Conservation (phyloP, 2,888 invertebrate genomes). For the Cabera pusaria region DNA sequence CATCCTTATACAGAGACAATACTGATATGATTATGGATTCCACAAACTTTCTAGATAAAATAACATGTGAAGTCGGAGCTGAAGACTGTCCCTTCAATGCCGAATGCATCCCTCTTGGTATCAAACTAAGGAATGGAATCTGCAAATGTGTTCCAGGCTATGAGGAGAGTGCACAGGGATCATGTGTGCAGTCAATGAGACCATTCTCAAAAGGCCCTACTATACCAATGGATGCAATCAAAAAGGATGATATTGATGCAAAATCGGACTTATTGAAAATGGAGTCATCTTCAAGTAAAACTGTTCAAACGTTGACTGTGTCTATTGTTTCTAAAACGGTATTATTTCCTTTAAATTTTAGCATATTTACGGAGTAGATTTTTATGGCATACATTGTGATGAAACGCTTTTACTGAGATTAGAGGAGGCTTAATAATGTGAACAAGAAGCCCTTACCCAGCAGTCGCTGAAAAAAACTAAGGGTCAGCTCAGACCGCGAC, state of each 20-base stretch:
- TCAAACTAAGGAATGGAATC: constrained; percentile 85
- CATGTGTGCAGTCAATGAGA: constrained; percentile 57
- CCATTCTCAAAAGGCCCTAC: constrained; percentile 72
- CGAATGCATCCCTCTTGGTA: constrained; percentile 83
- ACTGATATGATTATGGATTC: constrained; percentile 77
- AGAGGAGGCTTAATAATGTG: too few species aligned
- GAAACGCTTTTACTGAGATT: too few species aligned
- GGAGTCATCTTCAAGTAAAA: constrained; percentile 70
- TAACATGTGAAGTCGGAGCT: constrained; percentile 84
- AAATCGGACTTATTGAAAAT: constrained; percentile 51
- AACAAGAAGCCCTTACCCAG: too few species aligned
- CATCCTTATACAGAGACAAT: constrained; percentile 61
- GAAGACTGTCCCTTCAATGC: constrained; percentile 87
- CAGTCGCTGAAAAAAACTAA: too few species aligned
- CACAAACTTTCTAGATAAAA: constrained; percentile 72
- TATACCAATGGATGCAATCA: constrained; percentile 55
- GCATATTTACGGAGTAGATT: neutral
- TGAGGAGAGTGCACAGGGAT: constrained; percentile 64
- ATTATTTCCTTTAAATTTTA: too few species aligned
- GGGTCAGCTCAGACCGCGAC: too few species aligned
- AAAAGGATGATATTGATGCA: constrained; percentile 54
- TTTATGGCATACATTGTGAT: too few species aligned
- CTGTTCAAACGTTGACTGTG: constrained; percentile 87
- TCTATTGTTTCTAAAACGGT: constrained; percentile 91
- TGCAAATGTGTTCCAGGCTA: constrained; percentile 89